Evolutionary conservation across 2,113 vertebrate species (phyloP).

Genomic region (Xenopus borealis): DNA sequence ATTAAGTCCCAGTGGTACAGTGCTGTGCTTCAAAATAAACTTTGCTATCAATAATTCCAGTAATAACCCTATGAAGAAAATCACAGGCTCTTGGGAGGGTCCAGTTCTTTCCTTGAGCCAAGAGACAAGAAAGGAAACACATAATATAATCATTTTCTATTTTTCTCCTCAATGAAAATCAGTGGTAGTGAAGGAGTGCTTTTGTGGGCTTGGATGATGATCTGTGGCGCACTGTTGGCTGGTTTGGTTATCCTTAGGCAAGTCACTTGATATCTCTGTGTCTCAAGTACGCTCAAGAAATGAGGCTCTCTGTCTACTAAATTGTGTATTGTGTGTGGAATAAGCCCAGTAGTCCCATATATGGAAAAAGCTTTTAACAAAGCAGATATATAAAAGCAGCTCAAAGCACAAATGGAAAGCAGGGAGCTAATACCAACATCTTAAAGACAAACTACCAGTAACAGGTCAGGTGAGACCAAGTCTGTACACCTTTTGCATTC

Average conservation of each 20-base stretch:
- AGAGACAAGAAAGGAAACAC: too few relatives aligned
- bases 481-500: slow-evolving; percentile 6
- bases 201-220: not conserved
- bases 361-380: not conserved
- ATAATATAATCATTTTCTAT: too few relatives aligned
- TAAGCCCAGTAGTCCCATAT: not conserved
- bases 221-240: not conserved
- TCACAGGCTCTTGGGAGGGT: too few relatives aligned
- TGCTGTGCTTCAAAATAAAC: too few relatives aligned
- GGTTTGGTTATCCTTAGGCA: not conserved
- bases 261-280: not conserved
- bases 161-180: too few relatives aligned
- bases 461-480: not conserved
- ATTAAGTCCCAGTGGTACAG: too few relatives aligned
- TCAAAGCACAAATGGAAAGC: not conserved
- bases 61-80: too few relatives aligned
- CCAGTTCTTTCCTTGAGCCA: too few relatives aligned
- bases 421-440: not conserved
- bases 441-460: not conserved
- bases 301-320: not conserved
- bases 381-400: not conserved
- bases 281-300: not conserved
- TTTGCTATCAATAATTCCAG: too few relatives aligned
- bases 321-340: not conserved
- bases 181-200: too few relatives aligned